Evolutionary conservation across 2,797 vertebrate species (phyloP).

Genomic region (Lycodopsis pacificus): DNA sequence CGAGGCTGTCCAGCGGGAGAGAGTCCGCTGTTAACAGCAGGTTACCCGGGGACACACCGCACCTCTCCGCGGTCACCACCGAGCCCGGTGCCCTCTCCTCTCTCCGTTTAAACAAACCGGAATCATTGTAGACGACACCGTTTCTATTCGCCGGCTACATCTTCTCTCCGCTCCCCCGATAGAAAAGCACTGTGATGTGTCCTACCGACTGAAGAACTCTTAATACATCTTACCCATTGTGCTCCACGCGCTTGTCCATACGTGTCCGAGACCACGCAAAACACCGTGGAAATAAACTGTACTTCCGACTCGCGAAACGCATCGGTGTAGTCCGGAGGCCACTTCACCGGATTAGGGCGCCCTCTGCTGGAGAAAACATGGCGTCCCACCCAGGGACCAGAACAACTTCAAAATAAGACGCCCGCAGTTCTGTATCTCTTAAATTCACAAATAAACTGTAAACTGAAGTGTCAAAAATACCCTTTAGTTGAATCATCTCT

Average conservation of each 20-base stretch:
- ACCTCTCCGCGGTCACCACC: no score
- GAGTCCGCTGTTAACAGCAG: no score
- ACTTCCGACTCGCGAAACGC: constrained; percentile 26
- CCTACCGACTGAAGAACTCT: background rate
- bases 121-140: background rate
- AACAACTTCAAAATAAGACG: constrained; percentile 23
- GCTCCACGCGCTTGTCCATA: constrained; percentile 17
- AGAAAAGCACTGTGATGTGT: accelerated
- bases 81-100: background rate
- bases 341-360: background rate
- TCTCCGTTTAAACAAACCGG: background rate
- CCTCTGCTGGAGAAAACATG: constrained; percentile 26
- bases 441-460: background rate
- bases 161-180: background rate
- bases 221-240: constrained; percentile 55
- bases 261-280: background rate
- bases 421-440: background rate
- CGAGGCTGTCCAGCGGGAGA: no score
- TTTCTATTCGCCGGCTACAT: background rate
- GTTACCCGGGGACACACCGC: no score
- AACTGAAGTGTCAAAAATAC: background rate
- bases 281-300: background rate
- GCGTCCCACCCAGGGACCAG: background rate
- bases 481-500: background rate
- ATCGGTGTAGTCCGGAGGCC: background rate